Evolutionary conservation across 2,113 vertebrate species (phyloP).

Genomic region (Felis chaus): DNA sequence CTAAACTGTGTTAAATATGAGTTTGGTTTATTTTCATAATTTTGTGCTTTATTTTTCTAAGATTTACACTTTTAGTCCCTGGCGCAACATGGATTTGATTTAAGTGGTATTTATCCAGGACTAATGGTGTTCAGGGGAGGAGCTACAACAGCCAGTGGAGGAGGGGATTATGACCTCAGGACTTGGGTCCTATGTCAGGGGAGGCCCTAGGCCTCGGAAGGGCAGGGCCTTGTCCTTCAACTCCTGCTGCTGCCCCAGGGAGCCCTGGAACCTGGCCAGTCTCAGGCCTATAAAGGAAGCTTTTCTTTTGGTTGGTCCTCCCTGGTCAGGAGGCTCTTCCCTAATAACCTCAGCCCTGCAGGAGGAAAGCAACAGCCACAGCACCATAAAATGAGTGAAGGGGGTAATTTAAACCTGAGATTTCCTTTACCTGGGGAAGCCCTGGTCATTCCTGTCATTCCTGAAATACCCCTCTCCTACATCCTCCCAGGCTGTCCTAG

Average conservation of each 20-base stretch:
- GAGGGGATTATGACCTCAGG: not conserved
- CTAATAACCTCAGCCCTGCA: not conserved
- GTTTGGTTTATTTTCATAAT: slow-evolving; percentile 46
- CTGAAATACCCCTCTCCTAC: not conserved
- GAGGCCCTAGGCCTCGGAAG: not conserved
- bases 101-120: not conserved
- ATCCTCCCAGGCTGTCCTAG: not conserved
- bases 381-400: not conserved
- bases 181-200: no score
- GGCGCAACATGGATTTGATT: not conserved
- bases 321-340: not conserved
- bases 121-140: not conserved
- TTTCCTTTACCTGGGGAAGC: not conserved
- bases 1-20: slow-evolving; percentile 37
- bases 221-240: not conserved
- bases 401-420: not conserved
- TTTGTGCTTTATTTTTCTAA: slow-evolving; percentile 49
- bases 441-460: not conserved
- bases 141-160: not conserved
- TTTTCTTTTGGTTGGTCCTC: not conserved
- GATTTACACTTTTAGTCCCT: slow-evolving; percentile 5
- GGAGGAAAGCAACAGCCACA: not conserved
- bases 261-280: not conserved
- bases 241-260: not conserved
- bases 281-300: not conserved